Conservation (phyloP, 64 coral and sea anemone species). For the Pocillopora verrucosa region DNA sequence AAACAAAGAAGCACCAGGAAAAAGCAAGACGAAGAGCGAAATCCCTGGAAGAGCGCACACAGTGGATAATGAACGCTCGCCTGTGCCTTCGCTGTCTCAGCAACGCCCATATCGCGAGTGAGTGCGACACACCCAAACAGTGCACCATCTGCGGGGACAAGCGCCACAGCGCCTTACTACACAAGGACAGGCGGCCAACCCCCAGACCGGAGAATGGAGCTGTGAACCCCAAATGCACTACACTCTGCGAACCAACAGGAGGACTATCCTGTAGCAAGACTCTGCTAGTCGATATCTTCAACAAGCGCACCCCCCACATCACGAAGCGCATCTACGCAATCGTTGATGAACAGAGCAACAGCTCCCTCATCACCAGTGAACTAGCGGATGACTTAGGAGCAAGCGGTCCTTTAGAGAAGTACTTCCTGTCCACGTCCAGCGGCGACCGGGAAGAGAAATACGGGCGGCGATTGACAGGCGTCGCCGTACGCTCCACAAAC, state of each 20-base stretch:
- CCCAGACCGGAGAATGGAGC: conserved; percentile 24
- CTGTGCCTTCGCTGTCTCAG: conserved; percentile 66
- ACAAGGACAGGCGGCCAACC: conserved; percentile 44
- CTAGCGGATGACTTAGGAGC: no score
- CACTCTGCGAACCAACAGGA: conserved; percentile 16
- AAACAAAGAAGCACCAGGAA: no score
- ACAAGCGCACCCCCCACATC: conserved; percentile 18
- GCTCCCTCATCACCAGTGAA: conserved; percentile 34
- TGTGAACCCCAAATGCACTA: conserved; percentile 35
- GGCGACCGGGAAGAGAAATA: no score
- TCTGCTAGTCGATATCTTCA: conserved; percentile 42
- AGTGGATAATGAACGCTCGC: background rate
- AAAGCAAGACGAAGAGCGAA: no score
- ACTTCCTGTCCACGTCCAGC: no score
- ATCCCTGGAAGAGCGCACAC: no score
- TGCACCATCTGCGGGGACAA: conserved; percentile 48
- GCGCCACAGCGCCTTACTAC: conserved; percentile 52
- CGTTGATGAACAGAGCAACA: conserved; percentile 64
- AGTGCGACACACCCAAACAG: conserved; percentile 6
- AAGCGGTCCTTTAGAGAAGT: no score
- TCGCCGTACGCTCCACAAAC: no score
- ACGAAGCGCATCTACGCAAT: conserved; percentile 43
- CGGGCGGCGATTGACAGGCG: no score
- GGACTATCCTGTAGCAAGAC: conserved; percentile 52
- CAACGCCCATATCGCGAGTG: conserved; percentile 12